Evolutionary conservation across 2,888 invertebrate genomes (phyloP), one percentile per base, ranked within the genome.

Genomic region (Frankliniella fusca): DNA sequence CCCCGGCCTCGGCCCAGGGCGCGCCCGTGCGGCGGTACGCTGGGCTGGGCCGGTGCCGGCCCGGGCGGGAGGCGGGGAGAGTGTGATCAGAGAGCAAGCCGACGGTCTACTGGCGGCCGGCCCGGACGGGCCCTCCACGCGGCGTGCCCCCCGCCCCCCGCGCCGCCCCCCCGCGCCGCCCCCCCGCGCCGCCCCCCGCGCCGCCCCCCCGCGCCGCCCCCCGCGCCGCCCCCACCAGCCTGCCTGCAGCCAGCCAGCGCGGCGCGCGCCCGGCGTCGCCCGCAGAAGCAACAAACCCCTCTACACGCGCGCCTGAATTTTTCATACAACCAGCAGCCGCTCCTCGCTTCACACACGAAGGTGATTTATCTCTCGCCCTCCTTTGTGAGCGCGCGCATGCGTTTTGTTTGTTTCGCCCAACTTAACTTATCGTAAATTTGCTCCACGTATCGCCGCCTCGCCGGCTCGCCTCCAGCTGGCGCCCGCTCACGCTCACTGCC

Each of bases 61-160:
- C 2, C 70, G 23, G 70, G 10, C 70, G 27, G 61, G 61, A 15
- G 15, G 61, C 61, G 12, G 70, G 70, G 27, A 12, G 27, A 23
- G 70, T 76, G 70, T 23, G 70, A 76, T 76, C 70, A 27, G 70
- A 76, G 70, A 76, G 70, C 70, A 76, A 76, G 70, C 70, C 70
- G 70, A 76, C 70, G 70, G 70, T 76, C 70, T 76, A 76, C 70
- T 76, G 70, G 70, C 70, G 3, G 70, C 23, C n/a, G 23, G 70
- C 27, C 27, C 70, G 12, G 10, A 1, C 27, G 27, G 70, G 7
- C 70, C 7, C 70, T 27, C 27, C 61, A 15, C 61, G 15, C 15
- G 20, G 20, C 15, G 61, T 7, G 27, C 70, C 27, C 23, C 27
- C 70, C 27, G 9, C 23, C 0, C 70, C 11, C n/a, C n/a, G 23